phyloP scores from a whole-genome alignment of 2,888 invertebrate species.

The Microctonus brassicae region DNA sequence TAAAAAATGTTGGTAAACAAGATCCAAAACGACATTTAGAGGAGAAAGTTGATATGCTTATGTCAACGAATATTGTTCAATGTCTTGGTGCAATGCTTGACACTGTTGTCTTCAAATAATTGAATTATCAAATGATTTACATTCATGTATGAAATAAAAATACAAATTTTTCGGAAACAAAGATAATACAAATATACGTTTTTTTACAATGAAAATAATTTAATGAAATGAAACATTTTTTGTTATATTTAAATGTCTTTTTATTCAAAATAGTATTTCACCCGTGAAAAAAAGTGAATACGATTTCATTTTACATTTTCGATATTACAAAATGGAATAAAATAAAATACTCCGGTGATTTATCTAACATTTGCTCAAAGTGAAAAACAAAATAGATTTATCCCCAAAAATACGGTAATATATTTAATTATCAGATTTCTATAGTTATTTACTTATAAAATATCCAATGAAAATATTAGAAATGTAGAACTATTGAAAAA shows the following conservation, averaged over 20 bases:
- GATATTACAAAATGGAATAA: constrained; percentile 33
- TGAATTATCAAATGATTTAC: constrained; percentile 10
- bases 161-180: constrained; percentile 32
- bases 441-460: too few relatives aligned
- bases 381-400: background rate
- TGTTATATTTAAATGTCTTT: constrained; percentile 40
- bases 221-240: constrained; percentile 10
- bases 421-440: background rate
- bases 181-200: constrained; percentile 31
- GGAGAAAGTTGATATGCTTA: constrained; percentile 96
- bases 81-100: constrained; percentile 97
- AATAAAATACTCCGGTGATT: constrained; percentile 1
- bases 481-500: background rate
- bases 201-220: constrained; percentile 31
- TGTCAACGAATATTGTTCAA: constrained; percentile 98
- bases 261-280: constrained; percentile 55
- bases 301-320: constrained; percentile 34
- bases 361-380: background rate
- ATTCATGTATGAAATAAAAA: constrained; percentile 34
- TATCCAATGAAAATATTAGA: background rate
- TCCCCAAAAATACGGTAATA: background rate
- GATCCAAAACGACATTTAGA: constrained; percentile 99
- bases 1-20: constrained; percentile 99
- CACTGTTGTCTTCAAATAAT: constrained; percentile 89
- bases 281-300: constrained; percentile 47